phyloP scores from a whole-genome alignment of 2,113 vertebrate genomes.

The Sebastes schlegelii region DNA sequence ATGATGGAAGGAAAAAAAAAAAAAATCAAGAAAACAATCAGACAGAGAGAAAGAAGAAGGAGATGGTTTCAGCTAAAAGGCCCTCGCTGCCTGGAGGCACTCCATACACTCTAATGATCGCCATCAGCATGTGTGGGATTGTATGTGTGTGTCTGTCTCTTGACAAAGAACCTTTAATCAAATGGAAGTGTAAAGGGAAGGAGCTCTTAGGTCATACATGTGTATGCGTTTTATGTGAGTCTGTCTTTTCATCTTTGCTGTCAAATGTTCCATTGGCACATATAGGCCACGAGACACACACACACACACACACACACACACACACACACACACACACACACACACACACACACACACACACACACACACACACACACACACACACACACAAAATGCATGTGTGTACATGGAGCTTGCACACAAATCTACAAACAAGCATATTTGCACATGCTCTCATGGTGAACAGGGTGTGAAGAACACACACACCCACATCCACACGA shows the following conservation, averaged over 20 bases:
- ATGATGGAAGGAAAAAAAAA: neutral
- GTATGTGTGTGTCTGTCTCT: conserved; percentile 31
- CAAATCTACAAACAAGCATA: conserved; percentile 30
- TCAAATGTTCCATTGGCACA: conserved; percentile 46
- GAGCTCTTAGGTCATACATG: conserved; percentile 31
- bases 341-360: conserved; percentile 25
- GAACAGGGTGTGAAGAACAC: conserved; percentile 52
- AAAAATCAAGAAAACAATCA: conserved; percentile 61
- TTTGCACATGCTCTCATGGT: conserved; percentile 20
- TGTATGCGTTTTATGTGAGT: conserved; percentile 19
- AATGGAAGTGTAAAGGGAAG: conserved; percentile 60
- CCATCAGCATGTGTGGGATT: conserved; percentile 54
- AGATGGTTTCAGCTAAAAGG: conserved; percentile 76
- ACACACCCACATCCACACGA: conserved; percentile 27
- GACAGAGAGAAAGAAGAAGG: conserved; percentile 45
- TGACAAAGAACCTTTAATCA: conserved; percentile 62
- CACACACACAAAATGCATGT: neutral
- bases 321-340: conserved; percentile 27
- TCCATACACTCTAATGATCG: conserved; percentile 71
- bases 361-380: conserved; percentile 16
- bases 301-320: conserved; percentile 19
- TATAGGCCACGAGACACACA: conserved; percentile 40
- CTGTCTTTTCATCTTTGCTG: conserved; percentile 41
- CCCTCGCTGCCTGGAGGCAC: conserved; percentile 66
- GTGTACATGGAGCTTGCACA: neutral